A percentile compares a stretch with the other conserved stretches of the same genome.
phyloP scores from a whole-genome alignment of 2,888 invertebrate species.

The Ormyrus thymus region DNA sequence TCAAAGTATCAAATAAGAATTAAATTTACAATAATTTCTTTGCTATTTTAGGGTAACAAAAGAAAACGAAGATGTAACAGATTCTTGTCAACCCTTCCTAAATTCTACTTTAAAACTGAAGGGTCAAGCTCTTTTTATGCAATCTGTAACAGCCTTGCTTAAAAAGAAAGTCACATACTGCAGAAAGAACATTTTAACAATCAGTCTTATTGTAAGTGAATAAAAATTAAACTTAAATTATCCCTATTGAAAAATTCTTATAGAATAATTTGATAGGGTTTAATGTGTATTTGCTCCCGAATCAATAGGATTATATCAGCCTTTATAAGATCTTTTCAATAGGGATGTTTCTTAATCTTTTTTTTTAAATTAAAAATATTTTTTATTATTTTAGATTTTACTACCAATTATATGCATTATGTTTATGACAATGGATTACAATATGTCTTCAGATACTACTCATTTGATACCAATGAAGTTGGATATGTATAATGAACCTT shows the following conservation, averaged over 20 bases:
- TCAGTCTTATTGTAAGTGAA: slow-evolving; percentile 66
- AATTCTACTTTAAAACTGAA: slow-evolving; percentile 63
- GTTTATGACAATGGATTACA: slow-evolving; percentile 67
- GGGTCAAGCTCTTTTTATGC: slow-evolving; percentile 66
- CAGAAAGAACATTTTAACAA: slow-evolving; percentile 65
- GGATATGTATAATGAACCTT: slow-evolving; percentile 64
- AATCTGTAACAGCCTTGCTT: slow-evolving; percentile 69
- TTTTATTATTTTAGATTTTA: slow-evolving; percentile 62
- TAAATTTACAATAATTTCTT: slow-evolving; percentile 9
- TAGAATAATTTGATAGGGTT: too few relatives aligned
- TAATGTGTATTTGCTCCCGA: too few relatives aligned
- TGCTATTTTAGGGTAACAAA: slow-evolving; percentile 64
- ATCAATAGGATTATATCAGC: too few relatives aligned
- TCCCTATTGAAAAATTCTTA: too few relatives aligned
- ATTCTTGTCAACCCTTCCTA: slow-evolving; percentile 61
- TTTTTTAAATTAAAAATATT: not conserved
- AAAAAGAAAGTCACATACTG: slow-evolving; percentile 71
- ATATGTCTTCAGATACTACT: slow-evolving; percentile 58
- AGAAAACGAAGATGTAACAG: slow-evolving; percentile 65
- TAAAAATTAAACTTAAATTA: not conserved
- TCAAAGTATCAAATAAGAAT: too few relatives aligned
- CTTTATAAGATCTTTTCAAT: too few relatives aligned
- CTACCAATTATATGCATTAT: slow-evolving; percentile 68
- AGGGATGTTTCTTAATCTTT: not conserved
- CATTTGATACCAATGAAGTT: slow-evolving; percentile 68